phyloP scores from a whole-genome alignment of 2,113 vertebrate genomes.

The Gracilinanus agilis region DNA sequence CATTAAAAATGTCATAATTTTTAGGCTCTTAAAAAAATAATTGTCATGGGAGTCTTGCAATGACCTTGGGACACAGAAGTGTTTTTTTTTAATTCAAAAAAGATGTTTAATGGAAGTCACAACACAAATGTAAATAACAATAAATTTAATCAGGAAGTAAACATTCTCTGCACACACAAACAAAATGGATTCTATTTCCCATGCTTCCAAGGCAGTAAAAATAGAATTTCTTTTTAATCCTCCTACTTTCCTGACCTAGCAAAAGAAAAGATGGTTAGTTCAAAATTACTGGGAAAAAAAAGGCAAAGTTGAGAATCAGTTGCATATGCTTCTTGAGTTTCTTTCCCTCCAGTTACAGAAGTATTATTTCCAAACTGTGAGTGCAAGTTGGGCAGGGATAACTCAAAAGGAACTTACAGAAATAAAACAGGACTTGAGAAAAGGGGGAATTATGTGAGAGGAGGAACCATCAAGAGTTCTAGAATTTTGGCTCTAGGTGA shows the following conservation, averaged over 20 bases:
- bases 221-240: not conserved
- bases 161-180: not conserved
- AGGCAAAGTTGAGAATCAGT: not conserved
- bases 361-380: too few relatives aligned
- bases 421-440: too few relatives aligned
- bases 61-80: too few relatives aligned
- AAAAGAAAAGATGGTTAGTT: not conserved
- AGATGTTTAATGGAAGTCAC: not conserved
- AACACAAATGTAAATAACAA: not conserved
- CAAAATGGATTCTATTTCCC: not conserved
- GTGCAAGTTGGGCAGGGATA: too few relatives aligned
- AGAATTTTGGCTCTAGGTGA: too few relatives aligned
- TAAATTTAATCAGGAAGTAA: not conserved
- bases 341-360: not conserved
- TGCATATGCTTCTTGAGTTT: not conserved
- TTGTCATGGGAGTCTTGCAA: too few relatives aligned
- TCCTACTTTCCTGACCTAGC: not conserved
- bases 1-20: too few relatives aligned
- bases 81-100: not conserved
- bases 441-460: too few relatives aligned
- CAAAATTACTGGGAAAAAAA: not conserved
- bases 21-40: too few relatives aligned
- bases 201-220: not conserved
- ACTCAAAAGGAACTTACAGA: too few relatives aligned
- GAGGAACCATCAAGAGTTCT: too few relatives aligned